phyloP scores from a whole-genome alignment of 1,140 invertebrate genomes.

The Pseudomyrmex flavicornis region DNA sequence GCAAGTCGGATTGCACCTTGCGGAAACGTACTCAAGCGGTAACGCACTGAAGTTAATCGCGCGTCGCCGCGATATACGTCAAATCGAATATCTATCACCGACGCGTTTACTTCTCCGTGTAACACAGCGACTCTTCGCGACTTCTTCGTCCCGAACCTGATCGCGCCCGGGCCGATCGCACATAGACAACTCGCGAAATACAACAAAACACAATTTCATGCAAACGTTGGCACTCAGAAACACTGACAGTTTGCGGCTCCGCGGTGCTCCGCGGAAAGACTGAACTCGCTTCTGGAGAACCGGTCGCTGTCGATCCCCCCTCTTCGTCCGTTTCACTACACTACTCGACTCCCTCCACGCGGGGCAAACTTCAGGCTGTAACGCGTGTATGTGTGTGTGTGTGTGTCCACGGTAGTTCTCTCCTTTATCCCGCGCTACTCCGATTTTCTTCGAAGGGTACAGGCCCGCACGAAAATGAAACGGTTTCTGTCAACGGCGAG shows the following conservation, averaged over 20 bases:
- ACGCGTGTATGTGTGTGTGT: not conserved
- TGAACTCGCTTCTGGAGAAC: slow-evolving; percentile 68
- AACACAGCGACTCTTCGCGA: not conserved
- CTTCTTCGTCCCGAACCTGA: too few species aligned
- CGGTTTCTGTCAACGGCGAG: too few species aligned
- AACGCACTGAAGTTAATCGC: not conserved
- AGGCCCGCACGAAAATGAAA: not conserved
- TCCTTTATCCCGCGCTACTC: not conserved
- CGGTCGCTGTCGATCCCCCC: not conserved
- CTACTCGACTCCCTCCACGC: not conserved
- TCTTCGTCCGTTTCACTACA: not conserved
- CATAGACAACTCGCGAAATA: not conserved
- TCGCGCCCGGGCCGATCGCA: not conserved
- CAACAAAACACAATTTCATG: not conserved
- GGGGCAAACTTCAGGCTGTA: not conserved
- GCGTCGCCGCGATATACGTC: slow-evolving; percentile 6
- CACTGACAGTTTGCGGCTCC: slow-evolving; percentile 68
- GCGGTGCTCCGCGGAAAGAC: slow-evolving; percentile 76
- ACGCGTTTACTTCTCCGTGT: not conserved
- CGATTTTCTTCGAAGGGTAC: not conserved
- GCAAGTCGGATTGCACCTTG: not conserved
- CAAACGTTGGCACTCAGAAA: slow-evolving; percentile 23
- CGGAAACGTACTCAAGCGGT: not conserved
- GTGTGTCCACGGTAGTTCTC: too few species aligned
- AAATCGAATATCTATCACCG: not conserved